phyloP scores from a whole-genome alignment of 2,888 invertebrate genomes.

The Lasius fuliginosus region DNA sequence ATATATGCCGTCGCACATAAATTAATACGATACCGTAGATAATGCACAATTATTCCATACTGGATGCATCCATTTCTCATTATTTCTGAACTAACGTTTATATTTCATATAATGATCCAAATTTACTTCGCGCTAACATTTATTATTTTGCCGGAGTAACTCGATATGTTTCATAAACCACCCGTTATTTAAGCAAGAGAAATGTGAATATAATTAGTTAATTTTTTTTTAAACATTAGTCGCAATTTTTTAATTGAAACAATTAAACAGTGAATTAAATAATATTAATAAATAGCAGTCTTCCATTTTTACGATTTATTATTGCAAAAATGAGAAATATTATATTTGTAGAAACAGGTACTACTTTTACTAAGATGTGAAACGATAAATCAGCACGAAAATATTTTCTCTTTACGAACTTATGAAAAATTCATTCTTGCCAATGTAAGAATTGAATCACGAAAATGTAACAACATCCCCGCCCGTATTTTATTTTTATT shows the following conservation, averaged over 20 bases:
- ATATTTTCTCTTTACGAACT: constrained; percentile 15
- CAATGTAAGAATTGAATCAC: constrained; percentile 18
- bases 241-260: neutral
- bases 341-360: constrained; percentile 18
- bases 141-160: neutral
- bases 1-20: neutral
- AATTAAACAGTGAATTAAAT: neutral
- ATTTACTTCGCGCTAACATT: constrained; percentile 13
- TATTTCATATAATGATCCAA: neutral
- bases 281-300: neutral
- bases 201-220: neutral
- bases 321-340: neutral
- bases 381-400: constrained; percentile 34
- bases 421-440: constrained; percentile 37
- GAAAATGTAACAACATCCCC: constrained; percentile 15
- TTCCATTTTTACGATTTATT: neutral
- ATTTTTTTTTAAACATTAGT: neutral
- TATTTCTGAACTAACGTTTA: constrained; percentile 26
- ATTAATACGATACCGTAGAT: neutral
- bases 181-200: neutral
- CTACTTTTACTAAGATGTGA: constrained; percentile 13
- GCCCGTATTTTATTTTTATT: constrained; percentile 38
- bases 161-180: neutral
- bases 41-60: neutral
- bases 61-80: constrained; percentile 6